These are phyloP conservation scores for Scortum barcoo DNA, from an alignment of 2,113 vertebrate genomes.

Conservation along the genomic window DNA sequence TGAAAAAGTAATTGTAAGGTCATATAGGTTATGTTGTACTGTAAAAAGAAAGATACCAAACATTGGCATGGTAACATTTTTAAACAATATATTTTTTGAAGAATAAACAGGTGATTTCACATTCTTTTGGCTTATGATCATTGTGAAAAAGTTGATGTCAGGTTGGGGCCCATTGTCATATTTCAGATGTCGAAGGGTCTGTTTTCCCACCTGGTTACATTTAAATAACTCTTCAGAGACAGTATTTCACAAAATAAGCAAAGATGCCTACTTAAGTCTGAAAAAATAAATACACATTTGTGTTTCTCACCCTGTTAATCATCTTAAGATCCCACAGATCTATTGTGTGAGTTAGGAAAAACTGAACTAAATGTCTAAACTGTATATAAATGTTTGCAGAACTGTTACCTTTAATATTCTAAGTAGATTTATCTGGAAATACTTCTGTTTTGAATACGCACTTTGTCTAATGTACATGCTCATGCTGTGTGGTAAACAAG, in stretches of 20 bases:
- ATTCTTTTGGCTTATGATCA: not conserved
- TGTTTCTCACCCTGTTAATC: too few species aligned
- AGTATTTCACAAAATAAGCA: not conserved
- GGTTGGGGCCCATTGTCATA: not conserved
- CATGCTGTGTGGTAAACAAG: not conserved
- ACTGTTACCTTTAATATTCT: not conserved
- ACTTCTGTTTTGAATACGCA: not conserved
- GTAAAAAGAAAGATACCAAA: too few species aligned
- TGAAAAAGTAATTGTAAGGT: too few species aligned
- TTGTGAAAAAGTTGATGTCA: too few species aligned
- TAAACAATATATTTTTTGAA: slow-evolving; percentile 2
- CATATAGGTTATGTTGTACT: too few species aligned
- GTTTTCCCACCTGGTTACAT: not conserved
- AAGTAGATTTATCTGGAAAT: not conserved
- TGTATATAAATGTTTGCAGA: not conserved
- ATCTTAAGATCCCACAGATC: not conserved
- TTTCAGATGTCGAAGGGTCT: not conserved
- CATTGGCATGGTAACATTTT: too few species aligned
- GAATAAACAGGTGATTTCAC: not conserved
- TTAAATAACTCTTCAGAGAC: too few species aligned
- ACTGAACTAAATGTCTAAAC: not conserved
- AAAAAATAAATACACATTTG: not conserved
- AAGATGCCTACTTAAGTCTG: not conserved
- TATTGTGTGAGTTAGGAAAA: not conserved
- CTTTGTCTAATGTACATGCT: not conserved